phyloP scores from a whole-genome alignment of 2,888 invertebrate genomes.

The Rhimphoctona megacephalus region DNA sequence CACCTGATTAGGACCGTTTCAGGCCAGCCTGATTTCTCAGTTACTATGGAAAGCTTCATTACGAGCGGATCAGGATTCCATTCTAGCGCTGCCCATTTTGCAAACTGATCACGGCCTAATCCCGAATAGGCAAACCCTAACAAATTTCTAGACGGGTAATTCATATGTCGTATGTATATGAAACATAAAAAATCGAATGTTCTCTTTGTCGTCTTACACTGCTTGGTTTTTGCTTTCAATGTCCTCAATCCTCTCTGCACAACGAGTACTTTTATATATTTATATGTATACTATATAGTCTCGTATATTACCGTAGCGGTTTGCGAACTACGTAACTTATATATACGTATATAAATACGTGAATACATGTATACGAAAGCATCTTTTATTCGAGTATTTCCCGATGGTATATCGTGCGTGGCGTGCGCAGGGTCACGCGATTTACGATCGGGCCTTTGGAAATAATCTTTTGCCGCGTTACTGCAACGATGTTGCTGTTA shows the following conservation, averaged over 20 bases:
- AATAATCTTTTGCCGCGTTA: constrained; percentile 62
- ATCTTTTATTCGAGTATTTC: constrained; percentile 50
- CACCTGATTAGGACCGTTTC: no score
- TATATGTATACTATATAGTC: background rate
- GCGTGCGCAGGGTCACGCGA: constrained; percentile 69
- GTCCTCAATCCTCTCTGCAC: background rate
- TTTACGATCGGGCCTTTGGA: constrained; percentile 70
- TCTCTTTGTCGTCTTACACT: background rate
- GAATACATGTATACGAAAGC: background rate
- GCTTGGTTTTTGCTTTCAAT: constrained; percentile 18
- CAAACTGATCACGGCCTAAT: no score
- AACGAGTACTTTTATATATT: background rate
- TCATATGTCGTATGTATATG: background rate
- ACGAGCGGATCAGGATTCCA: no score
- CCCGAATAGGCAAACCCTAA: no score
- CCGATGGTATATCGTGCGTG: constrained; percentile 69
- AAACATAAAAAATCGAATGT: background rate
- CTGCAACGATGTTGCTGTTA: constrained; percentile 37
- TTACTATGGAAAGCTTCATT: no score
- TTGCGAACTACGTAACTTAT: constrained; percentile 5
- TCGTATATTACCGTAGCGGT: constrained; percentile 11
- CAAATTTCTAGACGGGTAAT: no score
- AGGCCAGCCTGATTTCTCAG: no score
- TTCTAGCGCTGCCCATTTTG: no score
- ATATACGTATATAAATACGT: background rate